phyloP scores from a whole-genome alignment of 2,888 invertebrate species.

The Phyto melanocephala region DNA sequence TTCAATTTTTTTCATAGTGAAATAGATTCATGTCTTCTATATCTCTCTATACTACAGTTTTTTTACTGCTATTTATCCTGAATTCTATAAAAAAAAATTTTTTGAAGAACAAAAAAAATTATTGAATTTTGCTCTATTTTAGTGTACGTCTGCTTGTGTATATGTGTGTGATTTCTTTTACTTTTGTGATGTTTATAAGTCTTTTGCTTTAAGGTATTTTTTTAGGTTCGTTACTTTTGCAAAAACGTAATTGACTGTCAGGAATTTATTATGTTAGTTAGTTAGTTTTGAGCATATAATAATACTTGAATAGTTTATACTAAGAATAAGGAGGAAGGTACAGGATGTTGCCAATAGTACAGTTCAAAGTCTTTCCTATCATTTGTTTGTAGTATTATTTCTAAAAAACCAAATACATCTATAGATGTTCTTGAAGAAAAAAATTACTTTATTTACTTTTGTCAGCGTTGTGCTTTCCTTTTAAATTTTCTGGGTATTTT shows the following conservation, averaged over 20 bases:
- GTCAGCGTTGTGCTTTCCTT: too few species aligned
- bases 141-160: too few species aligned
- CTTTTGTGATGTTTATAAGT: slow-evolving; percentile 8
- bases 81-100: neutral
- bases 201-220: slow-evolving; percentile 44
- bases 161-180: neutral
- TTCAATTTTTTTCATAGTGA: neutral
- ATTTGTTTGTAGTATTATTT: too few species aligned
- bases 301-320: slow-evolving; percentile 10
- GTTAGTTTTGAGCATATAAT: slow-evolving; percentile 1
- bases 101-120: neutral
- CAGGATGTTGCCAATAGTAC: neutral
- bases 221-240: slow-evolving; percentile 51
- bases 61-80: neutral
- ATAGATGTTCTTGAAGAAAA: too few species aligned
- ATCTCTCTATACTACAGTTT: neutral
- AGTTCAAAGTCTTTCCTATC: too few species aligned
- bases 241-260: slow-evolving; percentile 59
- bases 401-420: too few species aligned
- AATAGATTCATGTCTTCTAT: slow-evolving; percentile 18
- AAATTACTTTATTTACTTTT: too few species aligned
- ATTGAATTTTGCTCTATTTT: neutral
- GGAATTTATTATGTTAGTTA: slow-evolving; percentile 51
- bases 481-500: too few species aligned
- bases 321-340: too few species aligned